phyloP scores from a whole-genome alignment of 2,797 vertebrate species.

The Tragelaphus eurycerus region DNA sequence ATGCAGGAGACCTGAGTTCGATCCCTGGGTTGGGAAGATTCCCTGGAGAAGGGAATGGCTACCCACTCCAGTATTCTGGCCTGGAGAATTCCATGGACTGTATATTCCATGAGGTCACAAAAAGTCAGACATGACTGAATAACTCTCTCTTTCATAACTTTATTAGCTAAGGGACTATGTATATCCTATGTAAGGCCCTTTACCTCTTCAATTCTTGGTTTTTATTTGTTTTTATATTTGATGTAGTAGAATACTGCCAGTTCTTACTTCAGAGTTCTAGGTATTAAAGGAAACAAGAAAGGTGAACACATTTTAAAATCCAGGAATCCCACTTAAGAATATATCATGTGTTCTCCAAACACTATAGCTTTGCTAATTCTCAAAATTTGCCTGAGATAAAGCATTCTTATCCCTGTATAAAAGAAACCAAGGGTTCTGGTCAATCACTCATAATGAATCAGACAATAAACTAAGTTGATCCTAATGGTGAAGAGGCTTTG shows the following conservation, averaged over 20 bases:
- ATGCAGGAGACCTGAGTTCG: background rate
- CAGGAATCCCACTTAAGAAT: background rate
- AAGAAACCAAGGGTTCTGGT: background rate
- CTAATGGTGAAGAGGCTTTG: background rate
- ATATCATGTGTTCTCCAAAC: background rate
- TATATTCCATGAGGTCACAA: background rate
- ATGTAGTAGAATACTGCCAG: background rate
- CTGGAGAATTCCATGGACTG: background rate
- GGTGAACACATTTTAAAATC: slow-evolving; percentile 7
- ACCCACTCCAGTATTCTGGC: background rate
- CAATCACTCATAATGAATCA: background rate
- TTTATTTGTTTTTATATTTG: background rate
- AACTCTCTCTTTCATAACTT: background rate
- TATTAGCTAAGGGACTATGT: background rate
- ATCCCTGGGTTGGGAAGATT: background rate
- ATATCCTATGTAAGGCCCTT: background rate
- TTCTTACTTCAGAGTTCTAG: background rate
- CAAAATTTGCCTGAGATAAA: background rate
- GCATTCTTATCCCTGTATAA: background rate
- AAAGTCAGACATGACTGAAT: background rate
- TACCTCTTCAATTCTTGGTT: background rate
- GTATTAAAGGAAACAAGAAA: background rate
- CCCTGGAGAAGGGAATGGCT: background rate
- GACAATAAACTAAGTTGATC: background rate
- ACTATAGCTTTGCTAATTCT: background rate